Conservation (phyloP, 2,797 vertebrate species). For the Alauda arvensis region DNA sequence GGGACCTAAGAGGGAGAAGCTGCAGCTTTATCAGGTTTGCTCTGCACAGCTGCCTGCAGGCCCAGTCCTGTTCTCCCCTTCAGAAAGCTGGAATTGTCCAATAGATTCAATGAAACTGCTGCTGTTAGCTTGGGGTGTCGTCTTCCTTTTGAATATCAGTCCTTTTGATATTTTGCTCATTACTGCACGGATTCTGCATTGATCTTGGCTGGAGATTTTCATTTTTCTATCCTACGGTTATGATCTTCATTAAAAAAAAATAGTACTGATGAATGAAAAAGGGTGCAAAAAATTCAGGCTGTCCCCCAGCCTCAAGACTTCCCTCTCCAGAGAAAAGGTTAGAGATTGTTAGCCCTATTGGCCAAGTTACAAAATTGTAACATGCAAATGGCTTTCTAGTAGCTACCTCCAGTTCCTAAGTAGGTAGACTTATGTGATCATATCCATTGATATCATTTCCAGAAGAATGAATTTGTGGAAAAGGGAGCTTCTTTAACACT, state of each 20-base stretch:
- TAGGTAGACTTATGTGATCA: background rate
- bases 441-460: background rate
- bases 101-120: background rate
- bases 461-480: background rate
- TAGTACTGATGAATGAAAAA: background rate
- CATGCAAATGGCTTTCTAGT: background rate
- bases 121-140: background rate
- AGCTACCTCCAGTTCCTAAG: background rate
- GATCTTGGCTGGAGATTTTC: background rate
- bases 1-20: background rate
- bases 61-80: background rate
- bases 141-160: slow-evolving; percentile 3
- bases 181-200: background rate
- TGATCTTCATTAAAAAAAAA: background rate
- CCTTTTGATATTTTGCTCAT: slow-evolving; percentile 2
- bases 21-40: background rate
- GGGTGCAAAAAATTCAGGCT: background rate
- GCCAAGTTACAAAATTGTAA: background rate
- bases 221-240: background rate
- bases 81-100: background rate
- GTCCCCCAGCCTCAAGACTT: background rate
- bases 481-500: background rate
- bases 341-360: background rate
- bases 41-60: background rate
- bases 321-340: background rate